Evolutionary conservation across 2,888 invertebrate genomes (phyloP).

Genomic region (Spisula subtruncata): DNA sequence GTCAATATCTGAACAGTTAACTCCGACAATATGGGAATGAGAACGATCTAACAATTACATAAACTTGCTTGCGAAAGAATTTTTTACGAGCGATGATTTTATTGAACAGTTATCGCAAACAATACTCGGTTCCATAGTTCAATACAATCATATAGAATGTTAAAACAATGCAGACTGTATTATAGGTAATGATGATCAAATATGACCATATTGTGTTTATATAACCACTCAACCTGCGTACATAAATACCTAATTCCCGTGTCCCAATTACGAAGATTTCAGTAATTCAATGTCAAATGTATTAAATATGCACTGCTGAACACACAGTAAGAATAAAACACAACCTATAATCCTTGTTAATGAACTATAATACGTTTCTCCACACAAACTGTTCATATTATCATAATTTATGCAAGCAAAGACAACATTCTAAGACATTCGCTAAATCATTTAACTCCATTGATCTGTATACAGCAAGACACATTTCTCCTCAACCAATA

Average conservation of each 20-base stretch:
- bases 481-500: neutral
- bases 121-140: too few relatives aligned
- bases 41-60: too few relatives aligned
- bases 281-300: neutral
- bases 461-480: neutral
- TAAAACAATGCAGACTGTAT: too few relatives aligned
- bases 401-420: conserved; percentile 21
- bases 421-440: neutral
- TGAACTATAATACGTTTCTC: neutral
- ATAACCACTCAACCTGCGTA: neutral
- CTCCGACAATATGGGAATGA: too few relatives aligned
- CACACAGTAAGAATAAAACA: neutral
- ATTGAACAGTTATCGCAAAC: too few relatives aligned
- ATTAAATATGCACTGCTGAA: neutral
- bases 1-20: too few relatives aligned
- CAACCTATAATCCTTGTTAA: neutral
- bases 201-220: neutral
- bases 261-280: neutral
- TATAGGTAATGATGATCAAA: too few relatives aligned
- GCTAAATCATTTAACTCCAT: neutral
- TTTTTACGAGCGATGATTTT: too few relatives aligned
- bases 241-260: too few relatives aligned
- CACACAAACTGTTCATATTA: neutral
- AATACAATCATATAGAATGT: too few relatives aligned
- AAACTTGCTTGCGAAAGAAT: too few relatives aligned